Percentiles rank a stretch among this genome's conserved stretches.
Conservation (phyloP, 2,113 vertebrate genomes). For the Pomatorhinus ruficollis region DNA sequence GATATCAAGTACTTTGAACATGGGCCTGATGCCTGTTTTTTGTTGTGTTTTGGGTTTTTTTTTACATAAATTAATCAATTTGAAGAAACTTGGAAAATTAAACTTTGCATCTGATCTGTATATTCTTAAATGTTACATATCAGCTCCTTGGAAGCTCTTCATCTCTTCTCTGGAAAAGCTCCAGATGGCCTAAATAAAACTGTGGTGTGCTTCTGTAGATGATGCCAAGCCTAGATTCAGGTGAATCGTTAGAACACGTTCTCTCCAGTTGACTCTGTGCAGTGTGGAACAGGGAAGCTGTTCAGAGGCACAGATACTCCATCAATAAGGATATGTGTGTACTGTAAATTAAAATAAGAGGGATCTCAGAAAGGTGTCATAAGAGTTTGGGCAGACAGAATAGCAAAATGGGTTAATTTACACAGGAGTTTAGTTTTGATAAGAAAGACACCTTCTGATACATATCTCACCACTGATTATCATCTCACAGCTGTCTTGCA, state of each 20-base stretch:
- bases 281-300: neutral
- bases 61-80: neutral
- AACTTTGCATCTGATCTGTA: neutral
- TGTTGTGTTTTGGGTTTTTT: neutral
- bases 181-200: neutral
- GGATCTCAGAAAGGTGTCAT: neutral
- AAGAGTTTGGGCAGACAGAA: neutral
- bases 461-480: neutral
- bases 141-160: neutral
- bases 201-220: neutral
- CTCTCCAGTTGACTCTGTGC: neutral
- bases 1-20: neutral
- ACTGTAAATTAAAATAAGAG: neutral
- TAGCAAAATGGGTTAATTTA: neutral
- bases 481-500: neutral
- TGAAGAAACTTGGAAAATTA: neutral
- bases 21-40: neutral
- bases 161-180: neutral
- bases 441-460: neutral
- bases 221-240: neutral
- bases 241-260: fast-evolving
- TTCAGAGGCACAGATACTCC: neutral
- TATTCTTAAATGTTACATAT: neutral
- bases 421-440: neutral
- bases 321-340: neutral